phyloP scores from a whole-genome alignment of 1,140 invertebrate genomes.

The Calliphora vicina region DNA sequence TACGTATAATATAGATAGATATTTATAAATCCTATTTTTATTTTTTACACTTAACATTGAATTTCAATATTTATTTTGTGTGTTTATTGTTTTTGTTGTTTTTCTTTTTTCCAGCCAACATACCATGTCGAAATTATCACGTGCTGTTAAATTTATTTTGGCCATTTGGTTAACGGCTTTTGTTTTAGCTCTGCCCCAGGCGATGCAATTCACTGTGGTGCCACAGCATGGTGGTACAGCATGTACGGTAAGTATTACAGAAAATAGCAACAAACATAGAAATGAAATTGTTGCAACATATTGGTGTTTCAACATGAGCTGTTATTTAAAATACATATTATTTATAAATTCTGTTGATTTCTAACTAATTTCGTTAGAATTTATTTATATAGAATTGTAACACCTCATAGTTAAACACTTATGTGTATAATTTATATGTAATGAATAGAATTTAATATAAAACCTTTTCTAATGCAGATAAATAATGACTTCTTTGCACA shows the following conservation, averaged over 20 bases:
- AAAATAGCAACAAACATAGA: neutral
- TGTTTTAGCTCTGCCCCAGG: slow-evolving; percentile 81
- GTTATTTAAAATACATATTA: no score
- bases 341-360: no score
- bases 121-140: slow-evolving; percentile 82
- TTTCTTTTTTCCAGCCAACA: slow-evolving; percentile 67
- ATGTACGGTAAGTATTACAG: slow-evolving; percentile 61
- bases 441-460: neutral
- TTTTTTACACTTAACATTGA: neutral
- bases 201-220: slow-evolving; percentile 75
- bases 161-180: slow-evolving; percentile 76
- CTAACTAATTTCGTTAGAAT: no score
- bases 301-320: neutral
- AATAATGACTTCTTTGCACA: slow-evolving; percentile 72
- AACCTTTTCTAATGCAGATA: slow-evolving; percentile 51
- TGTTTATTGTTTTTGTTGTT: slow-evolving; percentile 6
- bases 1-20: no score
- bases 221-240: slow-evolving; percentile 64
- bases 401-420: no score
- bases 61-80: neutral
- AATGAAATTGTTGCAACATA: neutral
- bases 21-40: no score
- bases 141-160: slow-evolving; percentile 78
- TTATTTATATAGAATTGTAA: no score
- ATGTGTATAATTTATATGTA: neutral